These are phyloP conservation scores for Dreissena rostriformis DNA, from an alignment of 1,140 invertebrate genomes.

Conservation along the genomic window DNA sequence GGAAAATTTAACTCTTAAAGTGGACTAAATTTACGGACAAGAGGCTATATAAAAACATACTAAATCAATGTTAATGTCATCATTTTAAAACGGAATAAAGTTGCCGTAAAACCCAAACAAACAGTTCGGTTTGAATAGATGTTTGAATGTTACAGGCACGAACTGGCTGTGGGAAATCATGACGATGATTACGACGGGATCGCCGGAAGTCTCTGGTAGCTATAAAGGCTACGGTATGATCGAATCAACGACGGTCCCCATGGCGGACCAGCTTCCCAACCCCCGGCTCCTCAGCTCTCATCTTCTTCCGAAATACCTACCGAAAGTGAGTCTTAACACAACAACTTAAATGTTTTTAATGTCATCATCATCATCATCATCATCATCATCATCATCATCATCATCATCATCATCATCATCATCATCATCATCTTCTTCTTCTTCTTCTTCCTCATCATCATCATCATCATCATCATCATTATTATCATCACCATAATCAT, in stretches of 20 bases:
- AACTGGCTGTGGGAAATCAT: slow-evolving; percentile 75
- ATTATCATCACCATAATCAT: no score
- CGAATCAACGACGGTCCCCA: slow-evolving; percentile 29
- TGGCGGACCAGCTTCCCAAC: slow-evolving; percentile 57
- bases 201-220: slow-evolving; percentile 53
- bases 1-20: no score
- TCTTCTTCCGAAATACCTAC: slow-evolving; percentile 58
- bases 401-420: no score
- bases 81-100: no score
- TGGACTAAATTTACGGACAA: no score
- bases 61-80: no score
- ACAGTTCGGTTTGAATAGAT: neutral
- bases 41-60: neutral
- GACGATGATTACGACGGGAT: slow-evolving; percentile 57
- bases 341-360: slow-evolving; percentile 22
- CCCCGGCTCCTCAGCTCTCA: slow-evolving; percentile 72
- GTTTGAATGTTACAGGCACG: slow-evolving; percentile 60
- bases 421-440: no score
- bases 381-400: no score
- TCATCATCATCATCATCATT: no score
- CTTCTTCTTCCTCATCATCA: no score
- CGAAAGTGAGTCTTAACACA: slow-evolving; percentile 52
- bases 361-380: no score
- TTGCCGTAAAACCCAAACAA: no score
- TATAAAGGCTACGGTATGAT: slow-evolving; percentile 62